Conservation (phyloP, 2,113 vertebrate species). For the Notechis scutatus region DNA sequence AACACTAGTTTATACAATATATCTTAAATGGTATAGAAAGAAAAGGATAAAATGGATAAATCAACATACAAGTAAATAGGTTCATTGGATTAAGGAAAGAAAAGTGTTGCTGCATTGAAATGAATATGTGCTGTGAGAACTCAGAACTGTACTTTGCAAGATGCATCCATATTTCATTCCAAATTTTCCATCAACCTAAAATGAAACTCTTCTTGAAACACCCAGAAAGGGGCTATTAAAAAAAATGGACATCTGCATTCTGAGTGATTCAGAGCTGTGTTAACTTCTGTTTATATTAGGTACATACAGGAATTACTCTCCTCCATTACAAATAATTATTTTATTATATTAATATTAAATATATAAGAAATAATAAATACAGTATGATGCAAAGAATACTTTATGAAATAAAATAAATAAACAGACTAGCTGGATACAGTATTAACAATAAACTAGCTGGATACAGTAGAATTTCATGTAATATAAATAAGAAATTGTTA, state of each 20-base stretch:
- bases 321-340: not conserved
- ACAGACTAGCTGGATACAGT: not conserved
- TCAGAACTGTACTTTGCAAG: not conserved
- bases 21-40: not conserved
- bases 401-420: not conserved
- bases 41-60: not conserved
- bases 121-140: not conserved
- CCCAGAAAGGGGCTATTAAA: not conserved
- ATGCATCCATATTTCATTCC: not conserved
- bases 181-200: not conserved
- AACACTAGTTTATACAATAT: not conserved
- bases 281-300: not conserved
- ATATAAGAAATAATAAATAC: not conserved
- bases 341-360: not conserved
- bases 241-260: not conserved
- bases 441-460: not conserved
- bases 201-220: not conserved
- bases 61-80: not conserved
- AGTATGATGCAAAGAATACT: not conserved
- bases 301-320: not conserved
- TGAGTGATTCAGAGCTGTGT: not conserved
- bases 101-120: not conserved
- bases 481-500: not conserved
- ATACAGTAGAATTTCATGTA: not conserved
- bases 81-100: not conserved